Evolutionary conservation across 2,888 invertebrate genomes (phyloP).

Genomic region (Drosophila acutilabella): DNA sequence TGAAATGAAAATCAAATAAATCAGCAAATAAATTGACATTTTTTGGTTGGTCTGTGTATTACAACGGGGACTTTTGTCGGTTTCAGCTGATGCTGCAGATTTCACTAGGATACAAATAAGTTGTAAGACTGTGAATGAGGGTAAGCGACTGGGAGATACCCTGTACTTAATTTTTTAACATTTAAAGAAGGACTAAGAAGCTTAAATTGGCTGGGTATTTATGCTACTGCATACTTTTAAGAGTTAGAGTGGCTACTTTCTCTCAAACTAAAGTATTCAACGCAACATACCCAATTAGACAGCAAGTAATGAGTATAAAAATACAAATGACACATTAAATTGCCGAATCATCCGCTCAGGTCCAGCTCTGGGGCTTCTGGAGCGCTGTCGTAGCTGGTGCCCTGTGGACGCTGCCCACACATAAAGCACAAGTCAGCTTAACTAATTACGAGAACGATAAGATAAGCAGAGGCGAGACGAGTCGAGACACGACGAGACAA

Average conservation of each 20-base stretch:
- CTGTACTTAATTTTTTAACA: not conserved
- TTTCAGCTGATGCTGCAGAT: slow-evolving; percentile 36
- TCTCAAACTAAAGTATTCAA: not conserved
- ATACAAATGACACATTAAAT: slow-evolving; percentile 70
- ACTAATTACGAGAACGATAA: slow-evolving; percentile 79
- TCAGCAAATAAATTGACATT: slow-evolving; percentile 77
- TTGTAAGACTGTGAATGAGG: not conserved
- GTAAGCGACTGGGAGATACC: not conserved
- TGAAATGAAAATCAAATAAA: slow-evolving; percentile 73
- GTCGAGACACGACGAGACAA: slow-evolving; percentile 72
- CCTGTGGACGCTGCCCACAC: slow-evolving; percentile 46
- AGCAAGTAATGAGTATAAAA: slow-evolving; percentile 4
- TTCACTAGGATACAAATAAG: slow-evolving; percentile 12
- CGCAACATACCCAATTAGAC: not conserved
- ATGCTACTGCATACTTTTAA: not conserved
- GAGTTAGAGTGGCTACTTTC: not conserved
- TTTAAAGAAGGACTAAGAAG: too few relatives aligned
- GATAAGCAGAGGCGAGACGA: slow-evolving; percentile 66
- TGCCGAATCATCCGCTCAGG: slow-evolving; percentile 45
- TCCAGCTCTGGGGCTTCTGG: slow-evolving; percentile 11
- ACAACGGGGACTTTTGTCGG: slow-evolving; percentile 57
- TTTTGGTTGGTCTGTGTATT: slow-evolving; percentile 49
- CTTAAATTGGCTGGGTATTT: too few relatives aligned
- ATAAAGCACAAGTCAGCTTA: slow-evolving; percentile 72
- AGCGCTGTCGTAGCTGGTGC: not conserved